These are phyloP conservation scores for Ganaspis sp. DNA, from an alignment of 1,140 invertebrate species.

Conservation along the genomic window DNA sequence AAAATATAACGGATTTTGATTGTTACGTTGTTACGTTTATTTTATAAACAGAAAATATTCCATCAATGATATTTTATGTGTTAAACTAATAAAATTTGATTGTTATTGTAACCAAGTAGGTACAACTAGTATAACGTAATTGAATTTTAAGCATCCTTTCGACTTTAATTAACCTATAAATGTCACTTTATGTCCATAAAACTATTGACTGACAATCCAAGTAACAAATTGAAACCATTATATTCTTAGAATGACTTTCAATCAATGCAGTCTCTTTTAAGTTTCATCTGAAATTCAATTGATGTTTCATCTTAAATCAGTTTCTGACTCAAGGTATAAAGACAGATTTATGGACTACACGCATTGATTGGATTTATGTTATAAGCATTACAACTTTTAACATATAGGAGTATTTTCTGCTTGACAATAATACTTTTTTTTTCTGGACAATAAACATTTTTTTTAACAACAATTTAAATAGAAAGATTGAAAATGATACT, in stretches of 20 bases:
- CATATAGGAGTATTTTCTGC: no score
- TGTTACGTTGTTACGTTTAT: no score
- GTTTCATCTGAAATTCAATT: constrained; percentile 3
- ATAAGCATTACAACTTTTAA: background rate
- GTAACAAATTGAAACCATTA: background rate
- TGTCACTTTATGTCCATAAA: background rate
- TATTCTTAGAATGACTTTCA: background rate
- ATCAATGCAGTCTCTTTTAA: background rate
- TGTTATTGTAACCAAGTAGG: background rate
- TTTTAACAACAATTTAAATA: no score
- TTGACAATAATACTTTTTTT: no score
- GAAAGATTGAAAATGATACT: no score
- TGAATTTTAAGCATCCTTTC: background rate
- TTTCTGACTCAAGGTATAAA: background rate
- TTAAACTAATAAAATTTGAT: background rate
- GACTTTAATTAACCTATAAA: constrained; percentile 3
- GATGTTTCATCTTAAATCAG: background rate
- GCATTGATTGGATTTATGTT: background rate
- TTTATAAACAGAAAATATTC: no score
- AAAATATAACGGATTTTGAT: no score
- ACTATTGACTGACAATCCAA: background rate
- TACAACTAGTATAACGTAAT: background rate
- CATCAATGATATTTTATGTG: background rate
- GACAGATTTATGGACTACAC: background rate
- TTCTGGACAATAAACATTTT: no score